Evolutionary conservation across 2,888 invertebrate genomes (phyloP), one percentile per base, ranked within the genome.

Genomic region (Morpho deidamia): DNA sequence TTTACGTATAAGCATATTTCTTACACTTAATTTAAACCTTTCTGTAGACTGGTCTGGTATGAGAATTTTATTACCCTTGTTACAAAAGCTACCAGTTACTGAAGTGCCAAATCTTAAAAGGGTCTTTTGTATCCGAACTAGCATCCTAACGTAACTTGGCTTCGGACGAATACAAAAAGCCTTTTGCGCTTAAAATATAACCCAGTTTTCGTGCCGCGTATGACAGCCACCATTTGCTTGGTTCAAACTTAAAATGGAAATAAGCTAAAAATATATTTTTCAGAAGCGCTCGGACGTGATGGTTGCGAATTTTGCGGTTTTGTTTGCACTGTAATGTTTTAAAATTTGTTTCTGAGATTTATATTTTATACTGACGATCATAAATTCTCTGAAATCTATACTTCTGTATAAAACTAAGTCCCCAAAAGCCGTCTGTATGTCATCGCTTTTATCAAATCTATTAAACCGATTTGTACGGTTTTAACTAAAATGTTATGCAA

Each of bases 221-320:
- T 61, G 60, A 61, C 61, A 60, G 53, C 38, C 55, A 50, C 55
- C 57, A 60, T 61, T 61, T 61, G 59, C 54, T 53, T 47, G 47
- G 41, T 40, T 54, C 51, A 50, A 55, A 60, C 42, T 39, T 51
- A 43, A 39, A 35, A 23, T 23, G 55, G 11, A 53, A 53, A 53
- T 48, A 39, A 34, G 54, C 46, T 55, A 55, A 60, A 57, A 60
- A 60, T 60, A 59, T 46, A 33, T 47, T 43, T 14, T 11, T 14
- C 41, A 49, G 49, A 49, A 41, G 49, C 39, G 49, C 35, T 35
- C 35, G 49, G 49, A 42, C 49, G 42, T 49, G 49, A 34, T 35
- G 14, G 42, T 10, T 48, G 41, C 14, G 49, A 49, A 35, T 42
- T 41, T 49, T 12, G 49, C 33, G 42, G 49, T 49, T n/a, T 35